These are phyloP conservation scores for Reticulitermes speratus DNA, from an alignment of 1,140 invertebrate genomes.

Conservation along the genomic window DNA sequence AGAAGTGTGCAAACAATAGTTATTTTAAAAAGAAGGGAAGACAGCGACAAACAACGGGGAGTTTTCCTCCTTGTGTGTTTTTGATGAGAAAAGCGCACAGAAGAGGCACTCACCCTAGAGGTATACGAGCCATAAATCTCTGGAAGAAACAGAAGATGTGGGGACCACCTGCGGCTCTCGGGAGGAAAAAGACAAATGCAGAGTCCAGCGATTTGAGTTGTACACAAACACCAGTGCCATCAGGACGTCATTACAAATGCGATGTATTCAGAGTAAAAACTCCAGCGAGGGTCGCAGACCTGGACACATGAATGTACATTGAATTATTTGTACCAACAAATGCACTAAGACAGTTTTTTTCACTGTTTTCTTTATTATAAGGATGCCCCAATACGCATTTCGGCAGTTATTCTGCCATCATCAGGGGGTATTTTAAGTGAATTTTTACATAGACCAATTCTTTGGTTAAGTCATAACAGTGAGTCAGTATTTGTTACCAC, in stretches of 20 bases:
- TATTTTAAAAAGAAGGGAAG: not conserved
- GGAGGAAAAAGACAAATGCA: not conserved
- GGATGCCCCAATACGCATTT: too few relatives aligned
- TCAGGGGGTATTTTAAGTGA: too few relatives aligned
- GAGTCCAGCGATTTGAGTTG: not conserved
- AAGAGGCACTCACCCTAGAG: not conserved
- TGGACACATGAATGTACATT: too few relatives aligned
- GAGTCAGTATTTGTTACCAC: too few relatives aligned
- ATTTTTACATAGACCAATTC: too few relatives aligned
- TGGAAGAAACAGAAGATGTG: not conserved
- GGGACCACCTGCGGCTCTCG: not conserved
- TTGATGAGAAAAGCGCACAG: not conserved
- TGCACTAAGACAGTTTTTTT: too few relatives aligned
- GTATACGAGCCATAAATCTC: not conserved
- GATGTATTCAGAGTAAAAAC: not conserved
- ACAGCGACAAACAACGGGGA: not conserved
- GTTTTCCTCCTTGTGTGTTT: not conserved
- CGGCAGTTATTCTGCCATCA: too few relatives aligned
- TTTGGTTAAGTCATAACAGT: too few relatives aligned
- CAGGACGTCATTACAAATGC: constrained; percentile 4
- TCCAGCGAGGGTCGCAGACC: not conserved
- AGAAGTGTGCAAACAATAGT: not conserved
- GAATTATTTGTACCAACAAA: too few relatives aligned
- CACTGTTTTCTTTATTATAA: too few relatives aligned
- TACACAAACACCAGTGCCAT: not conserved